Base-by-base conservation (phyloP, 2,113 vertebrate species). In the Lophotis ruficrista region DNA sequence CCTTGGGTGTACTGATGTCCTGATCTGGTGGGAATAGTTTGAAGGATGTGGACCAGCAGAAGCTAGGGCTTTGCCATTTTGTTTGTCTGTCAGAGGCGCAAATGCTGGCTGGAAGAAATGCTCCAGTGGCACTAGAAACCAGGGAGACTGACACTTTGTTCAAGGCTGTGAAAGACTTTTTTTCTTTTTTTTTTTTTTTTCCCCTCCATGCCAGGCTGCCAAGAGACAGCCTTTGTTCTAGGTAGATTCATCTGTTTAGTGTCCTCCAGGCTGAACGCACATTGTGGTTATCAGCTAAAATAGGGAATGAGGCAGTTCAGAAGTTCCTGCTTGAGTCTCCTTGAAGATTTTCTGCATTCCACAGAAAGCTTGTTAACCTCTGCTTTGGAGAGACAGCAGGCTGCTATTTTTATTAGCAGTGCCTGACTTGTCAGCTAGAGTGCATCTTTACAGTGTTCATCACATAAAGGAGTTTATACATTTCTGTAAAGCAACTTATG, bases 221-320 rank as follows among this genome's bases (percentile, higher is more conserved):
- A 82, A 94, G 54, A 53, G 28, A 31, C 1, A 7, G 45, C 96
- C 94, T 96, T 95, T 86, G 41, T 69, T 72, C 83, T 89, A 72
- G 92, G 86, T 79, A 83, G 83, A 82, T 81, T 91, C 69, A 69
- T 86, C 35, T 76, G 61, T 57, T 69, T 8, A 28, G 43, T 6
- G 72, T 89, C 80, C 64, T 94, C 72, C 72, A 41, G 89, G 56
- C 85, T 70, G 83, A 47, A 60, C 0, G 0, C 41, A 48, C 8
- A 0, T 31, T 6, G 56, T 68, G 43, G 69, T 96, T 96, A 96
- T 97, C 96, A 92, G 96, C 50, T 89, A 57, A 93, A 95, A 57
- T 23, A 84, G 94, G 86, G 77, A 93, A 86, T 54, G 87, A 91
- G 95, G 90, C 89, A 91, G 57, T 83, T 87, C 89, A 79, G 25